phyloP scores from a whole-genome alignment of 2,797 vertebrate genomes.

The Peromyscus eremicus region DNA sequence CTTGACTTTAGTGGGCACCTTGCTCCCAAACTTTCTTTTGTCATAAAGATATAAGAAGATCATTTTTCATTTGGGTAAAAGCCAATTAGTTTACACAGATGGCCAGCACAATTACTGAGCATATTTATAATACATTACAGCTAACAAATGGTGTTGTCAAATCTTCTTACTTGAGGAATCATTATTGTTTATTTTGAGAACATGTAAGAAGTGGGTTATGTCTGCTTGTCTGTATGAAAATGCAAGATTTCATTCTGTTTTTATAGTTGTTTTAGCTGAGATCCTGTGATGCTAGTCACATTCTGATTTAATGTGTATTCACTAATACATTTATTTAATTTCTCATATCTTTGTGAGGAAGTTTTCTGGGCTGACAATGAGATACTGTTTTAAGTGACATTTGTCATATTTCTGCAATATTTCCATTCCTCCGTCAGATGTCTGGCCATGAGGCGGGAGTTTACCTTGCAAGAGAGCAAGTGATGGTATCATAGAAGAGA shows the following conservation, averaged over 20 bases:
- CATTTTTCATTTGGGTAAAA: not conserved
- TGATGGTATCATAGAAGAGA: not conserved
- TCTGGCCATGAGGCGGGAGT: not conserved
- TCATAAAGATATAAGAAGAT: not conserved
- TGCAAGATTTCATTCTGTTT: not conserved
- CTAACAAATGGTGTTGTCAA: constrained; percentile 18
- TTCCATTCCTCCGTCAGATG: not conserved
- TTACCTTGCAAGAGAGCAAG: not conserved
- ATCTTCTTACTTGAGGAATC: constrained; percentile 25
- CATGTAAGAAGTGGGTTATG: not conserved
- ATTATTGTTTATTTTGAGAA: constrained; percentile 51
- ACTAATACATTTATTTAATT: not conserved
- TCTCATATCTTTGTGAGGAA: not conserved
- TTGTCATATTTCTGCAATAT: not conserved
- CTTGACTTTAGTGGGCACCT: not conserved
- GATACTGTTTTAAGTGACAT: not conserved
- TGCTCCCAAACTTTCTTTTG: not conserved
- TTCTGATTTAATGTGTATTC: not conserved
- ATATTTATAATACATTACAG: not conserved
- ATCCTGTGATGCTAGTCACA: not conserved
- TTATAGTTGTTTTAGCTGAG: not conserved
- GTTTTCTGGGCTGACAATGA: not conserved
- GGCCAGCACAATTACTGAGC: not conserved
- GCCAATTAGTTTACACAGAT: constrained; percentile 11
- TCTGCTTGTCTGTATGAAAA: not conserved